These are phyloP conservation scores for Dicrurus megarhynchus DNA, from an alignment of 2,113 vertebrate genomes.

Conservation along the genomic window DNA sequence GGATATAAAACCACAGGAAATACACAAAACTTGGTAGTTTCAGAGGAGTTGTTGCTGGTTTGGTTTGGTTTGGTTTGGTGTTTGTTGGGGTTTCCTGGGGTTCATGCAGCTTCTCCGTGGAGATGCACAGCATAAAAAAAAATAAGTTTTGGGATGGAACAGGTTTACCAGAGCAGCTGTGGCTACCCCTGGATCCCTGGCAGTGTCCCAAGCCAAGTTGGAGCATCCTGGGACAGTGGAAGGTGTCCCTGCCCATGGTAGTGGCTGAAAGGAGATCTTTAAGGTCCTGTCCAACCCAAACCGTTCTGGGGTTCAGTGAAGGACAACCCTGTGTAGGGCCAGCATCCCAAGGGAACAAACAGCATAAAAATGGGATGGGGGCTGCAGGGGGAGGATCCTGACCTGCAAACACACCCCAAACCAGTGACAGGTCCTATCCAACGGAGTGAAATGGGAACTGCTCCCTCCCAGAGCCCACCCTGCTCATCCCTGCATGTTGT, in stretches of 20 bases:
- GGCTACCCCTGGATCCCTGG: not conserved
- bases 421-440: accelerated
- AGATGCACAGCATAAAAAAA: not conserved
- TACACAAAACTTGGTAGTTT: accelerated
- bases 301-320: not conserved
- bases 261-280: not conserved
- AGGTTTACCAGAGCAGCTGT: not conserved
- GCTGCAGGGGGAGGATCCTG: not conserved
- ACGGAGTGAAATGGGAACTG: accelerated
- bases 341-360: not conserved
- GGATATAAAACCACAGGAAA: not conserved
- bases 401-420: not conserved
- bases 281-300: not conserved
- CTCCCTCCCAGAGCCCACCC: not conserved
- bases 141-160: not conserved
- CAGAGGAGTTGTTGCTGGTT: not conserved
- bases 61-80: not conserved
- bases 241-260: not conserved
- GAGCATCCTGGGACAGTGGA: accelerated
- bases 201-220: not conserved
- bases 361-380: not conserved
- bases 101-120: not conserved
- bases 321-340: not conserved
- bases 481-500: not conserved
- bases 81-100: not conserved